phyloP scores from a whole-genome alignment of 2,113 vertebrate species.

The Zootoca vivipara region DNA sequence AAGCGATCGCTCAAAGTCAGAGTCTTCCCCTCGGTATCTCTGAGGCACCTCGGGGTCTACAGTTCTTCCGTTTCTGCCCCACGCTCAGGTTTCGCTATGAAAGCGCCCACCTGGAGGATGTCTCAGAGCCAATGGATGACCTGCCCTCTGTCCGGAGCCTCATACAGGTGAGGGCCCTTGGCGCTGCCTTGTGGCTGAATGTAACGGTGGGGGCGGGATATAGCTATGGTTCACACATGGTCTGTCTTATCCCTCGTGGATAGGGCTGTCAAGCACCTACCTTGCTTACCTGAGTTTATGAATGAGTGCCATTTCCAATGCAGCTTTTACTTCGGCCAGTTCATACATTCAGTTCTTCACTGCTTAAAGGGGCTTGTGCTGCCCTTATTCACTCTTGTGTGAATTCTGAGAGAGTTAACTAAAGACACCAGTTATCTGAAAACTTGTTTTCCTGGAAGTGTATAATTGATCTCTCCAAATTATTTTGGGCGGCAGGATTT shows the following conservation, averaged over 20 bases:
- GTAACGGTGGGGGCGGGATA: neutral
- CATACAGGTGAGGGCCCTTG: slow-evolving; percentile 67
- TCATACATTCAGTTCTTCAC: neutral
- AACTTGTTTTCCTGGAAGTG: neutral
- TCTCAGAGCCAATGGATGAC: slow-evolving; percentile 59
- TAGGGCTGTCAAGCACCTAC: no score
- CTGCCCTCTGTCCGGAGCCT: slow-evolving; percentile 75
- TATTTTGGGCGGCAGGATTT: slow-evolving; percentile 6
- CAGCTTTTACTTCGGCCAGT: neutral
- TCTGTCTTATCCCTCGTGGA: no score
- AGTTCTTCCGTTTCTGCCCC: neutral
- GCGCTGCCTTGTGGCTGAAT: neutral
- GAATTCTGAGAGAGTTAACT: neutral
- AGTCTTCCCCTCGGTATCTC: fast-evolving
- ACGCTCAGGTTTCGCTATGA: slow-evolving; percentile 72
- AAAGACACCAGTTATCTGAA: neutral
- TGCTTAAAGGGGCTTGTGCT: no score
- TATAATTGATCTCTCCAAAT: neutral
- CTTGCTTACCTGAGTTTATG: neutral
- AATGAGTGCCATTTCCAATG: neutral
- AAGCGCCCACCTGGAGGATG: slow-evolving; percentile 70
- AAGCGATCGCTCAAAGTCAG: neutral
- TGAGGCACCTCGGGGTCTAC: neutral
- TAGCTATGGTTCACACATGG: no score
- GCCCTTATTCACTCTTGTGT: neutral